Base-by-base conservation (phyloP, 2,888 invertebrate genomes). In the Dynastes grantii region DNA sequence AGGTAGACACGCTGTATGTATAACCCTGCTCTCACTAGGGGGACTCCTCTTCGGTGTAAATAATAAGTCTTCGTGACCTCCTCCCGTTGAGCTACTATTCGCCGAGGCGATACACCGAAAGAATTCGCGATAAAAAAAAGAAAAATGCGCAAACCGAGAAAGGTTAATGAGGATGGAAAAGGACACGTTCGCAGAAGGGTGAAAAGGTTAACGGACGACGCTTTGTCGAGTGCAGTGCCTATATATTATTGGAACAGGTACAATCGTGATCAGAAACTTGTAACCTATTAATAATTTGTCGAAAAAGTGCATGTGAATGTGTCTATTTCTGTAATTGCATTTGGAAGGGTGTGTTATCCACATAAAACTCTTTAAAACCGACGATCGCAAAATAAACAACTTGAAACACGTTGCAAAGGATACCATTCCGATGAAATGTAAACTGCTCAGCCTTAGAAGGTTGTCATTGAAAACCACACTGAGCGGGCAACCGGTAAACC, bases 121-220 rank as follows among this genome's bases (percentile, higher is more conserved):
- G 71, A 71, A 71, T 71, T 58, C 58, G 55, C 71, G 71, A 71
- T 71, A 70, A 71, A 71, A 40, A 58, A 55, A 58, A 71, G 67
- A 49, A 68, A 68, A 51, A 71, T 55, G 58, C 32, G 55, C 71
- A 9, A 13, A 32, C 55, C 51, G 40, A 71, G 71, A 71, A 71
- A 71, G 71, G 71, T 71, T 71, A 71, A 71, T 71, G 71, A 71
- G 71, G 71, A 71, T 71, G 55, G 55, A 71, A 71, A 71, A 71
- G 71, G 71, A 71, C 71, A 71, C 71, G 71, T 71, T 71, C 37
- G n/a, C 71, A 58, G 71, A 58, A 55, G 71, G 71, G 71, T 71
- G 71, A 32, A 71, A 71, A 71, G 71, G 71, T 71, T 71, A 71
- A 71, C 71, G 58, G 58, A 55, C 71, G 58, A 55, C 71, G 58